Base-by-base conservation (phyloP, 1,140 invertebrate genomes). In the Neodiprion pinetum region DNA sequence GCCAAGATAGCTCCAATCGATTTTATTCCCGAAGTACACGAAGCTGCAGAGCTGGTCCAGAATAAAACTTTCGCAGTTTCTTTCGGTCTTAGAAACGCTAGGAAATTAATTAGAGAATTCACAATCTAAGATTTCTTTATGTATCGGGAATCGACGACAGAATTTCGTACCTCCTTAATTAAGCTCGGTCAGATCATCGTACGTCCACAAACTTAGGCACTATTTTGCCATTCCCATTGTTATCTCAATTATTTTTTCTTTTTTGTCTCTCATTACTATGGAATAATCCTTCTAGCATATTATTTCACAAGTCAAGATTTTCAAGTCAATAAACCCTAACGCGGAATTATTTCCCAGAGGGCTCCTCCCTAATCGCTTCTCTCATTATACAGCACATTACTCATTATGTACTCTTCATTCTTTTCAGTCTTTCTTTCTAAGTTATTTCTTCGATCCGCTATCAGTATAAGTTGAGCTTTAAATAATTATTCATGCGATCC, bases 301-400 rank as follows among this genome's bases (percentile, higher is more conserved):
- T 47, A 72, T 67, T n/a, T 12, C 69, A 72, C 77, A 80, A 80
- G 76, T 79, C 79, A 80, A 80, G 79, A 80, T 80, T 78, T 21
- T 79, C 78, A 79, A 80, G 79, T 78, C 73, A 77, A 80, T 79
- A 80, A 79, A 75, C 73, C 78, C 71, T 73, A 80, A 74, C 68
- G 68, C 67, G 71, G 71, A 76, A 80, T 49, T n/a, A 72, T 77
- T 53, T 80, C 76, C 76, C 74, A 79, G 73, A 67, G 78, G 73
- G 53, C 70, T 61, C 61, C 70, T 61, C 61, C n/a, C 53, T 61
- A 14, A 14, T 61, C 53, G 53, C 53, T 61, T 61, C 53, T 61
- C 5, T 40, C 28, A 4, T 40, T 40, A 40, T 40, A 40, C 28
- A 40, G 28, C 4, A 4, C 28, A 40, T 40, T 40, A 40, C 28